phyloP scores from a whole-genome alignment of 2,113 vertebrate genomes.

The Actenoides hombroni region DNA sequence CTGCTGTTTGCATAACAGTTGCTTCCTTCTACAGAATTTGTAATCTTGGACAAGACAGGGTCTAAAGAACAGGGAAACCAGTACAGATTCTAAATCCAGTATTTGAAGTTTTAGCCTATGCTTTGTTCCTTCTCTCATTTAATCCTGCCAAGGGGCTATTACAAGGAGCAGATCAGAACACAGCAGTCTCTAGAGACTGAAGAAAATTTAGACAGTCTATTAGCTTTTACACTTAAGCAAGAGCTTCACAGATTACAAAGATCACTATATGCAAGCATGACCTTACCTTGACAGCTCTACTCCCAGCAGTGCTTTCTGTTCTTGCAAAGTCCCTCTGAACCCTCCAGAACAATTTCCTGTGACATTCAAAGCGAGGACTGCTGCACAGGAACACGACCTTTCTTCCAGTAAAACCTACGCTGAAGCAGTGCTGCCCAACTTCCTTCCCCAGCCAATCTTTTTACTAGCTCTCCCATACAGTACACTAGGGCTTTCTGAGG shows the following conservation, averaged over 20 bases:
- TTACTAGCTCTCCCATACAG: not conserved
- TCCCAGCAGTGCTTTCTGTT: not conserved
- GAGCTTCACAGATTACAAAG: not conserved
- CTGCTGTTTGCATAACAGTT: not conserved
- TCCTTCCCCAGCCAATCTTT: not conserved
- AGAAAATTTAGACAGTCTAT: not conserved
- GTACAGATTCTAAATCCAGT: not conserved
- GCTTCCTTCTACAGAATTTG: not conserved
- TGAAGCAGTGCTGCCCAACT: not conserved
- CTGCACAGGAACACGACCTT: not conserved
- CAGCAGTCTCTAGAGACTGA: not conserved
- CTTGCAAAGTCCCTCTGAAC: not conserved
- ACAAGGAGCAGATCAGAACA: not conserved
- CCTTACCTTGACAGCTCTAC: not conserved
- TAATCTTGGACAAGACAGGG: not conserved
- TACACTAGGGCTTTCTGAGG: not conserved
- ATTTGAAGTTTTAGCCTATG: not conserved
- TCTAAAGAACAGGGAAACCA: not conserved
- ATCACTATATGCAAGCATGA: conserved; percentile 11
- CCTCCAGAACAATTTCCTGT: not conserved
- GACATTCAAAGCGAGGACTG: not conserved
- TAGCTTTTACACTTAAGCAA: not conserved
- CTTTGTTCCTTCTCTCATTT: not conserved
- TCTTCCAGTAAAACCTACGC: not conserved
- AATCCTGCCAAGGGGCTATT: not conserved